Percentiles rank a stretch among this genome's conserved stretches.
These are phyloP conservation scores for Lonchura striata DNA, from an alignment of 2,113 vertebrate genomes.

Conservation along the genomic window DNA sequence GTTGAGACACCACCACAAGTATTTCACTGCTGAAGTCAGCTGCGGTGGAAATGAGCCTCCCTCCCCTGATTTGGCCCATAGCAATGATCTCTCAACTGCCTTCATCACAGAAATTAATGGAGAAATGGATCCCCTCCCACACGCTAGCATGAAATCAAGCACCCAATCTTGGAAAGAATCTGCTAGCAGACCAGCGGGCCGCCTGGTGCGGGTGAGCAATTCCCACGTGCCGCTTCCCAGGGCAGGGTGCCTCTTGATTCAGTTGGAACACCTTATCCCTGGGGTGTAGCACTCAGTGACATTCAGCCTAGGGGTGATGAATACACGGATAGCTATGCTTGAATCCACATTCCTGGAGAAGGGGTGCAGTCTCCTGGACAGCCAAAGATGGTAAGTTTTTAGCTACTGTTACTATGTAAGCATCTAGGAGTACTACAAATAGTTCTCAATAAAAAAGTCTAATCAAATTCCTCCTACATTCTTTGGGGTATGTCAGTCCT, in stretches of 20 bases:
- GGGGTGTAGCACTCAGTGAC: neutral
- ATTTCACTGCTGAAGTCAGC: conserved; percentile 25
- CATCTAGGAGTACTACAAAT: neutral
- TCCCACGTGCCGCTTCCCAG: neutral
- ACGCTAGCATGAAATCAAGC: conserved; percentile 25
- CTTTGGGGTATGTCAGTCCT: neutral
- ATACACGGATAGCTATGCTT: neutral
- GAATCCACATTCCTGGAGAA: conserved; percentile 23
- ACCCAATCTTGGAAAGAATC: conserved; percentile 38
- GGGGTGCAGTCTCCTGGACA: conserved; percentile 13
- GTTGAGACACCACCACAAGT: neutral
- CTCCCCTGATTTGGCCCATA: neutral
- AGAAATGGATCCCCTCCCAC: neutral
- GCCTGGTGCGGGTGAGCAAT: neutral
- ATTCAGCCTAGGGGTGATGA: conserved; percentile 27
- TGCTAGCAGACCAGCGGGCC: neutral
- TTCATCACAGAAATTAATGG: neutral
- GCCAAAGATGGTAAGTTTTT: conserved; percentile 39
- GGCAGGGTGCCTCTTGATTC: neutral
- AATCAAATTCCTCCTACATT: neutral
- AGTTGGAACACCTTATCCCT: neutral
- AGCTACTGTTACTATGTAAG: conserved; percentile 49
- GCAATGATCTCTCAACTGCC: neutral
- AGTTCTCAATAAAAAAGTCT: neutral
- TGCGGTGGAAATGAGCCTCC: conserved; percentile 1